Conservation (phyloP, 1,140 invertebrate genomes). For the Zophobas atratus region DNA sequence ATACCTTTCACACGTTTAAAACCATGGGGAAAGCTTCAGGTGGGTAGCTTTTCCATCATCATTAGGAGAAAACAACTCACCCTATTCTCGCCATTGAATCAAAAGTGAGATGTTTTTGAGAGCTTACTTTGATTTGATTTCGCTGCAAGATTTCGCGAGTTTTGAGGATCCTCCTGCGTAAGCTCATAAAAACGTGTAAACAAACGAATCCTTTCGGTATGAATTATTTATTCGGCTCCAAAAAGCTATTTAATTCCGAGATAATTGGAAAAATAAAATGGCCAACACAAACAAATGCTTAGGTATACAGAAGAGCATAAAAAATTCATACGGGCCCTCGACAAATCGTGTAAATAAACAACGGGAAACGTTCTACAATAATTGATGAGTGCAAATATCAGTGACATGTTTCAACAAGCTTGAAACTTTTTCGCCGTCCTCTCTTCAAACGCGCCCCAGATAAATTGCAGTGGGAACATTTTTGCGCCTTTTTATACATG, state of each 20-base stretch:
- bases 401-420: constrained; percentile 31
- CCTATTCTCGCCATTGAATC: too few relatives aligned
- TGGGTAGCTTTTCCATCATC: too few relatives aligned
- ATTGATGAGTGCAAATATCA: constrained; percentile 31
- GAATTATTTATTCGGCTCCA: constrained; percentile 12
- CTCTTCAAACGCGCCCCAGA: constrained; percentile 32
- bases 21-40: too few relatives aligned
- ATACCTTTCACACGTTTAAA: too few relatives aligned
- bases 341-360: constrained; percentile 23
- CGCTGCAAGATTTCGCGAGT: background rate
- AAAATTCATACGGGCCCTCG: background rate
- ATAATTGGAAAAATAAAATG: background rate
- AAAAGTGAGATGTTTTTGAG: too few relatives aligned
- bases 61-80: too few relatives aligned
- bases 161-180: constrained; percentile 6
- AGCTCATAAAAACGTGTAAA: constrained; percentile 26
- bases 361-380: background rate
- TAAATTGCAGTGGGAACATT: constrained; percentile 38
- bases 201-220: background rate
- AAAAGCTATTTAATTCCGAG: constrained; percentile 20
- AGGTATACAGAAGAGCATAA: background rate
- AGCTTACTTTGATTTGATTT: too few relatives aligned
- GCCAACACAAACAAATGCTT: background rate
- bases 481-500: constrained; percentile 44
- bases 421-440: constrained; percentile 5